phyloP scores from a whole-genome alignment of 2,888 invertebrate species.

The Microplitis deprimator region DNA sequence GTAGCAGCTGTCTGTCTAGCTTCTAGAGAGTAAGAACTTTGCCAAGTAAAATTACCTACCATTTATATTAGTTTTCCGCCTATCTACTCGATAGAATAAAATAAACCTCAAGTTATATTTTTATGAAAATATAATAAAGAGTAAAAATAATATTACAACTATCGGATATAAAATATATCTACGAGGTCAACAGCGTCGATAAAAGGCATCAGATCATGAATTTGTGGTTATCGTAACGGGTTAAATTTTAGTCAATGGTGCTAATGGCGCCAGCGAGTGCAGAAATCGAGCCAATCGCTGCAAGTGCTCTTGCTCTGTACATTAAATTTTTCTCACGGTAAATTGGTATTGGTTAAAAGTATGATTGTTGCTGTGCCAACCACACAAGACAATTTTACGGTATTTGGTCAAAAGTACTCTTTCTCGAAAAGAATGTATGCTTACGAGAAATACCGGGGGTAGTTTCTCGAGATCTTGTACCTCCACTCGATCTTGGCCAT shows the following conservation, averaged over 20 bases:
- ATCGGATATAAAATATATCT: not conserved
- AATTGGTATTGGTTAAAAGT: slow-evolving; percentile 16
- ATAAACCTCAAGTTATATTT: not conserved
- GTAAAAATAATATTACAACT: not conserved
- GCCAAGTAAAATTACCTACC: slow-evolving; percentile 42
- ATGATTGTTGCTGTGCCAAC: slow-evolving; percentile 25
- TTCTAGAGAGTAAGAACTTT: slow-evolving; percentile 22
- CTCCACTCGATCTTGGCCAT: slow-evolving; percentile 48
- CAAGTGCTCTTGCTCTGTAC: slow-evolving; percentile 21
- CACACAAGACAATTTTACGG: slow-evolving; percentile 20
- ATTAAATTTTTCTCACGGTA: not conserved
- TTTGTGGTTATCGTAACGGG: slow-evolving; percentile 19
- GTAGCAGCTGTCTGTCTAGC: slow-evolving; percentile 37
- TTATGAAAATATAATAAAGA: not conserved
- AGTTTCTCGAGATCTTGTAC: slow-evolving; percentile 5
- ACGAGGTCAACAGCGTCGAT: slow-evolving; percentile 10
- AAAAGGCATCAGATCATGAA: slow-evolving; percentile 1
- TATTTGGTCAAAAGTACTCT: not conserved
- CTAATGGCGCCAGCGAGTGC: slow-evolving; percentile 26
- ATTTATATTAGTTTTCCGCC: slow-evolving; percentile 41
- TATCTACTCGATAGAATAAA: slow-evolving; percentile 13
- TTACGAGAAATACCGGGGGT: no score
- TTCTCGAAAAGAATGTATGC: not conserved
- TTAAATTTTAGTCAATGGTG: slow-evolving; percentile 27
- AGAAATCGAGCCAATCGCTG: slow-evolving; percentile 28